Evolutionary conservation across 2,797 vertebrate genomes (phyloP).

Genomic region (Protosalanx chinensis): DNA sequence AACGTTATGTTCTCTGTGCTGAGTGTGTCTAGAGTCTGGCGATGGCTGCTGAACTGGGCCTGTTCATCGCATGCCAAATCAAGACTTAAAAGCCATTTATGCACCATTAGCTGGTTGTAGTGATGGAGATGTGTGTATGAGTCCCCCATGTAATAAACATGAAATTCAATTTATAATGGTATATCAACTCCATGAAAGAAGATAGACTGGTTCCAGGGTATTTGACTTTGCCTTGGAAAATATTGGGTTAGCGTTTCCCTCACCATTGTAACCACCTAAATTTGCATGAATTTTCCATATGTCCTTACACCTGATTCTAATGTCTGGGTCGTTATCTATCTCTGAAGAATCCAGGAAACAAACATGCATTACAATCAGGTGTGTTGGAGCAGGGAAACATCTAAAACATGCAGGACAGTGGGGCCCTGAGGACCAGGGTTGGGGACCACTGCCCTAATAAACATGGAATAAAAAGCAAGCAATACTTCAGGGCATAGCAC

Average conservation of each 20-base stretch:
- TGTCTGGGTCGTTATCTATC: too few species aligned
- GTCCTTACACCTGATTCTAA: too few species aligned
- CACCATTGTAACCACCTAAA: too few species aligned
- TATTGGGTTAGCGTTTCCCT: not conserved
- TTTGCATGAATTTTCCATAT: too few species aligned
- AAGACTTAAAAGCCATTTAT: constrained; percentile 71
- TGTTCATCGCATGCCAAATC: constrained; percentile 71
- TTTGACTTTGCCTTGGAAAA: not conserved
- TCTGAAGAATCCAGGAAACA: too few species aligned
- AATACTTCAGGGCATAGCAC: too few species aligned
- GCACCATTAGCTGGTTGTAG: constrained; percentile 64
- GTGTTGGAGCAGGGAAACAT: too few species aligned
- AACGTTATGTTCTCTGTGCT: constrained; percentile 82
- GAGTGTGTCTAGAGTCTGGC: constrained; percentile 82
- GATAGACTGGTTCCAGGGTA: not conserved
- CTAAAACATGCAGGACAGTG: too few species aligned
- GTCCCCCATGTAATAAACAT: constrained; percentile 30
- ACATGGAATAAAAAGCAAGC: too few species aligned
- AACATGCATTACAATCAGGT: too few species aligned
- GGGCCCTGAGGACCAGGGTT: too few species aligned
- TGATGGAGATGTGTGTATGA: constrained; percentile 52
- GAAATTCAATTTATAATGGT: not conserved
- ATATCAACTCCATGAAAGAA: not conserved
- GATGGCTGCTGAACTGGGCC: constrained; percentile 80
- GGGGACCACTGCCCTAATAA: too few species aligned